These are phyloP conservation scores for Junco hyemalis DNA, from an alignment of 2,113 vertebrate species.

Conservation along the genomic window DNA sequence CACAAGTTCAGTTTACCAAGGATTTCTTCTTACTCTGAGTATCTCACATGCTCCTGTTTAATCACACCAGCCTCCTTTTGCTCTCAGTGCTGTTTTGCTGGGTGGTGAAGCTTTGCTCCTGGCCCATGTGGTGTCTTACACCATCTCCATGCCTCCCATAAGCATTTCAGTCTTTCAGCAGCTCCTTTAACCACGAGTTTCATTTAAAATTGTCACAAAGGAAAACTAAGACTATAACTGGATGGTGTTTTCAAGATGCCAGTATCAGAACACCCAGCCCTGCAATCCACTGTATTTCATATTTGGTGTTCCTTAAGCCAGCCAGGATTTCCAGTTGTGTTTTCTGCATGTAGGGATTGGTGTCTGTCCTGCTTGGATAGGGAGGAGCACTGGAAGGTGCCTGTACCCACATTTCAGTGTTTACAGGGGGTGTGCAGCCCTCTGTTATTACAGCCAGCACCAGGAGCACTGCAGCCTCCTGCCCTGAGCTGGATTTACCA, in stretches of 20 bases:
- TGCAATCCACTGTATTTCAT: not conserved
- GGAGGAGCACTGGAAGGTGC: not conserved
- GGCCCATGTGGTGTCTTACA: not conserved
- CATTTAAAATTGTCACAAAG: not conserved
- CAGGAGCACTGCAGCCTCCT: not conserved
- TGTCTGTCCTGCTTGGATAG: rapidly evolving
- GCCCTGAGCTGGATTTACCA: not conserved
- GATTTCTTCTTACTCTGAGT: not conserved
- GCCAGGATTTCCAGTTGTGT: not conserved
- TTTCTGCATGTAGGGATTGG: not conserved
- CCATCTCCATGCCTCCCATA: not conserved
- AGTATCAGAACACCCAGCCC: not conserved
- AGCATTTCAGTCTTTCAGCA: not conserved
- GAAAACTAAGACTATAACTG: not conserved
- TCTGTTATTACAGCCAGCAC: not conserved
- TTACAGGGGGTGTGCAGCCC: rapidly evolving
- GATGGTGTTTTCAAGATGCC: not conserved
- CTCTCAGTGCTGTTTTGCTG: not conserved
- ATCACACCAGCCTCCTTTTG: not conserved
- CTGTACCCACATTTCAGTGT: not conserved
- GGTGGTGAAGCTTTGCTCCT: not conserved
- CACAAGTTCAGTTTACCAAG: not conserved
- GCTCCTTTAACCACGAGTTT: not conserved
- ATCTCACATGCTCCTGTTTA: not conserved
- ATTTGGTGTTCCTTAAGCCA: not conserved